phyloP scores from a whole-genome alignment of 2,113 vertebrate genomes.

The Callorhinus ursinus region DNA sequence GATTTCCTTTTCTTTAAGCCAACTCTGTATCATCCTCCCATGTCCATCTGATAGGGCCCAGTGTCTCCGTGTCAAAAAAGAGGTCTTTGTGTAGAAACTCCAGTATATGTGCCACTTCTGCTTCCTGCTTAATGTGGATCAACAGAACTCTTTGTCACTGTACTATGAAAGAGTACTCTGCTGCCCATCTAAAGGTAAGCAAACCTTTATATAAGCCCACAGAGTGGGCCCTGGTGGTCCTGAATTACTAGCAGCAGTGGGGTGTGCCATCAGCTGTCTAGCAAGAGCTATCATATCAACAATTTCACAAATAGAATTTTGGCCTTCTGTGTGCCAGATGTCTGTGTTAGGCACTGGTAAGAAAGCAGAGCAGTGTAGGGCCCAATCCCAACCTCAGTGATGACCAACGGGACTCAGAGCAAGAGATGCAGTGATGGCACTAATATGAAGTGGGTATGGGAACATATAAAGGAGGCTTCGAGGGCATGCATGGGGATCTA shows the following conservation, averaged over 20 bases:
- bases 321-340: background rate
- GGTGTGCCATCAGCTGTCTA: background rate
- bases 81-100: background rate
- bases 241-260: background rate
- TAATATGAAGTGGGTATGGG: too few relatives aligned
- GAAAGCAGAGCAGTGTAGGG: rapidly evolving
- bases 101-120: background rate
- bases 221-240: background rate
- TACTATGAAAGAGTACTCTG: background rate
- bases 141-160: background rate
- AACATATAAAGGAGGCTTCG: background rate
- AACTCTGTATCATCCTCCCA: background rate
- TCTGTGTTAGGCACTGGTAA: background rate
- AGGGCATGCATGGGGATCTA: background rate
- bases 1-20: background rate
- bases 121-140: background rate
- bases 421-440: background rate
- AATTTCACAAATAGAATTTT: background rate
- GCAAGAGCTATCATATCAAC: background rate
- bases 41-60: background rate
- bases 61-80: background rate
- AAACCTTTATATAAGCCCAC: background rate
- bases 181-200: background rate
- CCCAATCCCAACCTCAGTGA: background rate
- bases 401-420: background rate